These are phyloP conservation scores for Diuraphis noxia DNA, from an alignment of 1,140 invertebrate species.

Conservation along the genomic window DNA sequence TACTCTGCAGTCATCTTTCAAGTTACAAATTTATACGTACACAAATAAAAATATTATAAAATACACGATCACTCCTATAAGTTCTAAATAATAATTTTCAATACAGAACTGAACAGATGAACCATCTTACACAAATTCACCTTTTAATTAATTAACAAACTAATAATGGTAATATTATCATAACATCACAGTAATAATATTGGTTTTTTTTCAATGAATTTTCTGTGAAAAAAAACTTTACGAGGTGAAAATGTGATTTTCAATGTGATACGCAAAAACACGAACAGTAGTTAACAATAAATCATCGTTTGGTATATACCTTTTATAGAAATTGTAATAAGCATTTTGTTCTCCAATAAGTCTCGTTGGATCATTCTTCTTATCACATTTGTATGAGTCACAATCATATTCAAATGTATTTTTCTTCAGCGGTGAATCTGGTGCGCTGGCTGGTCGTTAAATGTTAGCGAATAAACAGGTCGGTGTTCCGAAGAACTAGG, in stretches of 20 bases:
- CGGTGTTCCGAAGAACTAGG: neutral
- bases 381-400: neutral
- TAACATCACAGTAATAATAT: neutral
- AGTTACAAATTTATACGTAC: neutral
- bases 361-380: neutral
- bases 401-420: neutral
- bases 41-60: neutral
- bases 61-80: neutral
- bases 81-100: neutral
- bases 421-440: neutral
- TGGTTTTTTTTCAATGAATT: neutral
- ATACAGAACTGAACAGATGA: neutral
- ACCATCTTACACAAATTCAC: neutral
- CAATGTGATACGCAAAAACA: neutral
- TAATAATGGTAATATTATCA: neutral
- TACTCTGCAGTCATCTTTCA: neutral
- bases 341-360: neutral
- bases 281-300: neutral
- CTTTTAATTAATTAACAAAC: neutral
- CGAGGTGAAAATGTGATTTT: neutral
- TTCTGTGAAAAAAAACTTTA: neutral
- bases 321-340: neutral
- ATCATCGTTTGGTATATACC: neutral
- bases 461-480: neutral
- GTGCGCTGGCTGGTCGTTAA: neutral